Evolutionary conservation across 2,113 vertebrate genomes (phyloP).

Genomic region (Haemorhous mexicanus): DNA sequence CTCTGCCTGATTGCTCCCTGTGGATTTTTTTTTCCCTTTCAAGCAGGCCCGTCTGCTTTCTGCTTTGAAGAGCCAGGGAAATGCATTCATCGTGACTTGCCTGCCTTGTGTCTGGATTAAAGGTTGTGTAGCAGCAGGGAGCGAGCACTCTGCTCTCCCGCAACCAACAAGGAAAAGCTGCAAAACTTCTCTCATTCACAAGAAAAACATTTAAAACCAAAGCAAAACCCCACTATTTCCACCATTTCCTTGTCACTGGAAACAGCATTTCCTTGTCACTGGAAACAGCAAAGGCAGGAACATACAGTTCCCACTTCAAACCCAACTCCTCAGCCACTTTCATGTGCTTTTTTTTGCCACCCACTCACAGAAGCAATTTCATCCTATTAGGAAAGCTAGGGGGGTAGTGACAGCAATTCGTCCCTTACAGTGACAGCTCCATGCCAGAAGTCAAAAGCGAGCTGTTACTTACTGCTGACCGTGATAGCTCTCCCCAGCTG

Average conservation of each 20-base stretch:
- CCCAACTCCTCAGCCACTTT: background rate
- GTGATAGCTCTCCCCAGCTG: background rate
- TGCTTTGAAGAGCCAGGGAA: conserved; percentile 32
- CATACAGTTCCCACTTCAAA: background rate
- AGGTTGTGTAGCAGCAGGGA: conserved; percentile 30
- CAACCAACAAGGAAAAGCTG: background rate
- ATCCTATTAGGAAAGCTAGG: background rate
- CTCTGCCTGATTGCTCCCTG: background rate
- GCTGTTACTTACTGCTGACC: background rate
- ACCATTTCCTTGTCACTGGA: background rate
- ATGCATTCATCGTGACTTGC: background rate
- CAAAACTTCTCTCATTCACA: background rate
- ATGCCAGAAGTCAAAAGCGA: background rate
- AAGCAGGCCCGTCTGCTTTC: background rate
- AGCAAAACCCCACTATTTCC: background rate
- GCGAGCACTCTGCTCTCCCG: background rate
- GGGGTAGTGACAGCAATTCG: background rate
- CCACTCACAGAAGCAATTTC: background rate
- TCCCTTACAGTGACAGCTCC: background rate
- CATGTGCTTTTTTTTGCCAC: background rate
- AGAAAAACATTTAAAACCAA: background rate
- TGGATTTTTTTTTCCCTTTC: background rate
- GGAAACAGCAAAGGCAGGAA: background rate
- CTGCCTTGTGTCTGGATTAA: conserved; percentile 17
- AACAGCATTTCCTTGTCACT: background rate